phyloP scores from a whole-genome alignment of 2,888 invertebrate genomes.

The Pecten maximus region DNA sequence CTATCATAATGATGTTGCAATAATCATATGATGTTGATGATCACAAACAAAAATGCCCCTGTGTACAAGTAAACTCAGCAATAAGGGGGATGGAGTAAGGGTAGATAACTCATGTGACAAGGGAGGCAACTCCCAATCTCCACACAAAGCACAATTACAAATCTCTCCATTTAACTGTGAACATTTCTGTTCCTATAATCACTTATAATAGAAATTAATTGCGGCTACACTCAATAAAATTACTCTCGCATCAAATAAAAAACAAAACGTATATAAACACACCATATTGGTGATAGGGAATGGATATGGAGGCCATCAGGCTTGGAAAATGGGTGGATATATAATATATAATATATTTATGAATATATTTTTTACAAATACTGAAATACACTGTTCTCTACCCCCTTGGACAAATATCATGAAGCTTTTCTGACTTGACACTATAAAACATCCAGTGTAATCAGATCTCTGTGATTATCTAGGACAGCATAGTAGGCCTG shows the following conservation, averaged over 20 bases:
- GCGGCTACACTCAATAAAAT: slow-evolving; percentile 30
- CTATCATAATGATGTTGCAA: background rate
- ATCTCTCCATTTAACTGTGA: slow-evolving; percentile 22
- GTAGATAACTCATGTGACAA: background rate
- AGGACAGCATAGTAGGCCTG: background rate
- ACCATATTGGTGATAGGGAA: slow-evolving; percentile 25
- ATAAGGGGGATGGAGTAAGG: background rate
- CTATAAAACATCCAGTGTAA: background rate
- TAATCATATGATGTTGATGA: background rate
- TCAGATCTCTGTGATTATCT: background rate
- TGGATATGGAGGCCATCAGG: slow-evolving; percentile 10
- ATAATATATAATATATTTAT: background rate
- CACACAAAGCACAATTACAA: background rate
- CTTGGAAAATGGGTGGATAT: slow-evolving; percentile 33
- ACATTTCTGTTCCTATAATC: background rate
- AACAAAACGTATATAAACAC: background rate
- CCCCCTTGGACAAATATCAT: background rate
- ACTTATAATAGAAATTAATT: background rate
- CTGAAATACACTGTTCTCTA: background rate
- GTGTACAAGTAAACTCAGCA: background rate
- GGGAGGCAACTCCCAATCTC: background rate
- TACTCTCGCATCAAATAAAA: slow-evolving; percentile 28
- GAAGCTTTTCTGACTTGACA: background rate
- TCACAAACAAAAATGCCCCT: background rate
- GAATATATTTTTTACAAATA: background rate